phyloP scores from a whole-genome alignment of 2,113 vertebrate genomes.

The Pedionomus torquatus region DNA sequence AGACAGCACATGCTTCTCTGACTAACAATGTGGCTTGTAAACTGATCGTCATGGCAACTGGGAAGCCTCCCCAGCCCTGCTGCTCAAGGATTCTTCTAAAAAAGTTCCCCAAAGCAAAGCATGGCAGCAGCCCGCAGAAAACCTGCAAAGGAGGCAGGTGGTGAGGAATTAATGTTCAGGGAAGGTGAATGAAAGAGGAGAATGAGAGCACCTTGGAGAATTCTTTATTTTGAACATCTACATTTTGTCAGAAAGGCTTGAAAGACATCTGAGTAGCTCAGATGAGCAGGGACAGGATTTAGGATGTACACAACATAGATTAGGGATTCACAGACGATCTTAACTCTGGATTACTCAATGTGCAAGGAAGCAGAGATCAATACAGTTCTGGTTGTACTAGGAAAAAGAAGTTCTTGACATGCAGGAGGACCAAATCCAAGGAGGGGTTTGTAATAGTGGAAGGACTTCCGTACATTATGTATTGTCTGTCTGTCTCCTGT shows the following conservation, averaged over 20 bases:
- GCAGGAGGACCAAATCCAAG: not conserved
- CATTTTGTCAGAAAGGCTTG: not conserved
- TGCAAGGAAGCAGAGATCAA: not conserved
- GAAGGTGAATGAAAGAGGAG: not conserved
- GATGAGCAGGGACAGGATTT: not conserved
- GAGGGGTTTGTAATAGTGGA: not conserved
- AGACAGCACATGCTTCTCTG: not conserved
- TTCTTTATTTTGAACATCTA: not conserved
- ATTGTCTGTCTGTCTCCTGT: not conserved
- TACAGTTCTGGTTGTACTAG: rapidly evolving
- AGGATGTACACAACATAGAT: not conserved
- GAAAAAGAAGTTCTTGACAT: not conserved
- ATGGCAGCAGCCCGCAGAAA: not conserved
- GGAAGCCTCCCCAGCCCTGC: not conserved
- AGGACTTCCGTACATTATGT: not conserved
- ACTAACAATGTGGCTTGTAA: not conserved
- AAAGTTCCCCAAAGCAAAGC: not conserved
- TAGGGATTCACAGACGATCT: not conserved
- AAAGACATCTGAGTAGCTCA: not conserved
- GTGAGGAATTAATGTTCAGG: not conserved
- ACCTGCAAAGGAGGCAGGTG: not conserved
- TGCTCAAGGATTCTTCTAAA: not conserved
- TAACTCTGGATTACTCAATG: not conserved
- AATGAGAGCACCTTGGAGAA: not conserved
- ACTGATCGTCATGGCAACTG: not conserved